Base-by-base conservation (phyloP, 2,888 invertebrate species). In the Pyrrhia umbra region DNA sequence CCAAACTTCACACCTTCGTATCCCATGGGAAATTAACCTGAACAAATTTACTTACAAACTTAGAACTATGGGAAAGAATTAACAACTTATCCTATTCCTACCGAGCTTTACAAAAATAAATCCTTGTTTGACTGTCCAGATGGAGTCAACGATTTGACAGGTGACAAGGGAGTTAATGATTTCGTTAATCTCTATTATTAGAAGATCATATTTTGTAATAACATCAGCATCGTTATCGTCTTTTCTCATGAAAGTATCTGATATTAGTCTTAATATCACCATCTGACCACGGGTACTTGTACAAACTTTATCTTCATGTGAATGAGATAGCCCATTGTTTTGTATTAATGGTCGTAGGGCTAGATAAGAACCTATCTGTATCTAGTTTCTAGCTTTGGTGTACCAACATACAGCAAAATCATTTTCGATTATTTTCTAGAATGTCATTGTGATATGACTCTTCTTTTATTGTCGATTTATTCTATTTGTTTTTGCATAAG, bases 21-120 rank as follows among this genome's bases (percentile, higher is more conserved):
- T 87, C 90, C 85, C 90, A 83, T 65, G 90, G 88, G 89, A 90
- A 86, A 87, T 87, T 56, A 86, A 72, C 70, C 64, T 62, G 60
- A 71, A 74, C 75, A 79, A 80, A 84, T 77, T 79, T 82, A 77
- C 76, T 75, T 68, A 76, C 72, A 59, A 56, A 54, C 66, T 71
- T 62, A 74, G 71, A 77, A 77, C 67, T 67, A 78, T 79, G 75
- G 73, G 80, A 84, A 84, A 84, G 79, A 79, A 81, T 73, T 66
- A 63, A 65, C 52, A 55, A 10, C 13, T 49, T 50, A 88, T 85
- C 86, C 81, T 55, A 56, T 72, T 84, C 89, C 90, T 89, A 87
- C 89, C 86, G 89, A 84, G 86, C 75, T 86, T 83, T 71, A 84
- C 83, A 86, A 86, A 82, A 52, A 67, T 68, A 51, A 77, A 62